phyloP scores from a whole-genome alignment of 2,888 invertebrate species.

The Orthosia gothica region DNA sequence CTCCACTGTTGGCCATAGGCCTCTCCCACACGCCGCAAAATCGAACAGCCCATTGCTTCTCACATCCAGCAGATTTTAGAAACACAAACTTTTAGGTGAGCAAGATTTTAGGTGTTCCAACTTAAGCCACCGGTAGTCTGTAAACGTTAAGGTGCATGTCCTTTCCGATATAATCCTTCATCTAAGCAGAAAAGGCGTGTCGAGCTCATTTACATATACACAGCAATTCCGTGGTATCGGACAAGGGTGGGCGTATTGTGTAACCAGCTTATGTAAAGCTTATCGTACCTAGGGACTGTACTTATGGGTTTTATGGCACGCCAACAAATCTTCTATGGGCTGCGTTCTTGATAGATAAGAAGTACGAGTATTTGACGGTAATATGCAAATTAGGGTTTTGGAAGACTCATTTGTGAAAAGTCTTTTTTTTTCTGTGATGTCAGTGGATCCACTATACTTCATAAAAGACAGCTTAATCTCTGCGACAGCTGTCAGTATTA shows the following conservation, averaged over 20 bases:
- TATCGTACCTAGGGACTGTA: constrained; percentile 66
- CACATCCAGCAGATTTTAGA: too few relatives aligned
- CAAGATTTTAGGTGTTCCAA: not conserved
- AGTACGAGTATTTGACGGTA: not conserved
- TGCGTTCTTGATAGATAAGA: not conserved
- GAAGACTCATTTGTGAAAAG: not conserved
- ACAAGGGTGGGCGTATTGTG: constrained; percentile 72
- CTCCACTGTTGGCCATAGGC: too few relatives aligned
- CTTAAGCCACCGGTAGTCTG: too few relatives aligned
- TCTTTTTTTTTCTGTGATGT: too few relatives aligned
- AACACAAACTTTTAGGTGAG: too few relatives aligned
- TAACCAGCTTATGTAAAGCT: constrained; percentile 79
- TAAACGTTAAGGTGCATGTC: not conserved
- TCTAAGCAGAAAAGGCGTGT: constrained; percentile 48
- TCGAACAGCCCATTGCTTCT: too few relatives aligned
- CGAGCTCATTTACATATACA: constrained; percentile 63
- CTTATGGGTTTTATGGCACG: constrained; percentile 50
- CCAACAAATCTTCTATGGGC: constrained; percentile 7
- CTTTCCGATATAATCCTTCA: constrained; percentile 28
- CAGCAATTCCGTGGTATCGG: constrained; percentile 64
- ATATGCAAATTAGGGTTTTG: not conserved
- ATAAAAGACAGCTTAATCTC: too few relatives aligned
- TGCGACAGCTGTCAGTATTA: too few relatives aligned
- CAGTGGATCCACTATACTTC: too few relatives aligned
- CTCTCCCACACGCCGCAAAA: too few relatives aligned